Evolutionary conservation across 30 jellyfish, hydroid and myxozoan species (phyloP), one percentile per base, ranked within the genome.

Genomic region (Aurelia aurita): DNA sequence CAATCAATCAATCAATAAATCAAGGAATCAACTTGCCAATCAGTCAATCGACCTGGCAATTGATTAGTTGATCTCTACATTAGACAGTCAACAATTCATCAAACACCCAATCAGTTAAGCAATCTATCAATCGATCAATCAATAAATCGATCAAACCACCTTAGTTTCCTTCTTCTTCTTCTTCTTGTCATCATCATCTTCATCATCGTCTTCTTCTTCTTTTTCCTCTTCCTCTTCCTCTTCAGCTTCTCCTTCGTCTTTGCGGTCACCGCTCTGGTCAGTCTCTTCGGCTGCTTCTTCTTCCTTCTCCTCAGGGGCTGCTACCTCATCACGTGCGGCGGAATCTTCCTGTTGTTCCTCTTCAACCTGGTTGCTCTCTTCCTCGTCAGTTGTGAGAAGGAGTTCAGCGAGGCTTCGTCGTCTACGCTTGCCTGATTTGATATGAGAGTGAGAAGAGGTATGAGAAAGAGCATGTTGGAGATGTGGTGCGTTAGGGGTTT

Each of bases 401-500:
- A 76, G 27, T 18, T 77, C 79, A 5, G 93, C 39, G 63, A 78
- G 85, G 89, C 92, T 69, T 58, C 97, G 26, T 79, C 92, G 80
- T 75, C 75, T 76, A 44, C 88, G 70, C 59, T 72, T 69, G 86
- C 89, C 94, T 80, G 94, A 76, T 86, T 92, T 92, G 46, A 92
- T 62, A 74, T 73, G 96, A 73, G 92, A 71, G 81, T 84, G 94
- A 69, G 98, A 85, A 61, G 87, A 59, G 4, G 97, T 86, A 79
- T 86, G 98, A 66, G 98, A 92, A 63, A 85, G 31, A 0, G 97
- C 98, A 85, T 92, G 98, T 35, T 92, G 98, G 14, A 73, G 79
- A 21, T 79, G 82, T 11, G 90, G 98, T 19, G 98, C 98, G 46
- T 92, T 86, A 34, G 98, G 98, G 65, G 98, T 65, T 72, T 92